Evolutionary conservation across 2,797 vertebrate genomes (phyloP).

Genomic region (Delichon dasypus): DNA sequence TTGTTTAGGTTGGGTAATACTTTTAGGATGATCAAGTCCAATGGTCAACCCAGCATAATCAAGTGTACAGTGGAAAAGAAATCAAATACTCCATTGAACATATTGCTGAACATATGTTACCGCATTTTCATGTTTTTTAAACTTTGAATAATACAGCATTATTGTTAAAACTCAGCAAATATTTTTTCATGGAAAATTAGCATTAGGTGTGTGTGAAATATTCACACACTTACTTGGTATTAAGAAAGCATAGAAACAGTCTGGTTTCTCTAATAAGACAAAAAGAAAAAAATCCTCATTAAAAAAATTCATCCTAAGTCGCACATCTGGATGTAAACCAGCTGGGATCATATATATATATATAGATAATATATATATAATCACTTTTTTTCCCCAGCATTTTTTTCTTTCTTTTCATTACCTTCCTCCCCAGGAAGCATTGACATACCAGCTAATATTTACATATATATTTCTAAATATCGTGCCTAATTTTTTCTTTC

Average conservation of each 20-base stretch:
- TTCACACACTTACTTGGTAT: neutral
- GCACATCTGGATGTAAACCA: neutral
- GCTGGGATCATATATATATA: neutral
- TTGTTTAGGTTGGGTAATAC: neutral
- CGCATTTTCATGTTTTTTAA: neutral
- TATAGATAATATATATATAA: too few relatives aligned
- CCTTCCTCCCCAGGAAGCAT: neutral
- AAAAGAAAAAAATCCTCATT: neutral
- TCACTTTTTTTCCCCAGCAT: too few relatives aligned
- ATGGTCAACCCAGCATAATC: neutral
- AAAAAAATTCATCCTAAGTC: neutral
- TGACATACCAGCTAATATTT: neutral
- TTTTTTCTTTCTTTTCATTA: neutral
- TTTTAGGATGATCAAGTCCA: neutral
- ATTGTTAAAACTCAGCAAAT: neutral
- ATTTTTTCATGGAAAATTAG: neutral
- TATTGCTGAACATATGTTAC: neutral
- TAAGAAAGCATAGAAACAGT: neutral
- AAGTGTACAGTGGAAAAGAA: neutral
- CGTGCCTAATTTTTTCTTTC: neutral
- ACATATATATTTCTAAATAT: neutral
- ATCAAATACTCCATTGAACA: neutral
- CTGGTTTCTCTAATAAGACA: neutral
- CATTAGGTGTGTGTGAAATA: neutral
- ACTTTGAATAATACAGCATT: neutral